These are phyloP conservation scores for Silurus aristotelis DNA, from an alignment of 2,797 vertebrate genomes.

Conservation along the genomic window DNA sequence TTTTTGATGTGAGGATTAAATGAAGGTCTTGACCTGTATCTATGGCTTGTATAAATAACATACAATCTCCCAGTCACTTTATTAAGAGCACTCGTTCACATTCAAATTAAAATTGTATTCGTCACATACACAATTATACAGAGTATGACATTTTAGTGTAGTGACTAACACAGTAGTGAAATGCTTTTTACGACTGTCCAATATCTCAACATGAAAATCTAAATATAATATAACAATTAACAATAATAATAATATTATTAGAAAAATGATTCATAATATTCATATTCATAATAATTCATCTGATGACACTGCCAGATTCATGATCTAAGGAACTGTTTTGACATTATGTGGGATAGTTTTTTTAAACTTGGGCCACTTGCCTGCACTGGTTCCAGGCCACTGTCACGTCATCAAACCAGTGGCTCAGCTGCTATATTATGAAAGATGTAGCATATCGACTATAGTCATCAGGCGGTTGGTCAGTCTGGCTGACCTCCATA, in stretches of 20 bases:
- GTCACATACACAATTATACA: no score
- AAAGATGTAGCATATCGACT: background rate
- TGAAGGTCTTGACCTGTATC: background rate
- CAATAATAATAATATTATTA: no score
- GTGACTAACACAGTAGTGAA: no score
- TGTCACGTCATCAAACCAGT: background rate
- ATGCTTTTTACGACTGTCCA: no score
- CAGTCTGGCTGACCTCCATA: background rate
- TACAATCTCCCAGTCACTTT: no score
- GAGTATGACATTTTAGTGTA: no score
- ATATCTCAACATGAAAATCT: no score
- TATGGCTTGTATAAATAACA: background rate
- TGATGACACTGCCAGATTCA: background rate
- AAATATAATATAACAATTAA: no score
- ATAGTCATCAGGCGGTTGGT: background rate
- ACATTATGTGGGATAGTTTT: background rate
- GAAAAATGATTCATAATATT: no score
- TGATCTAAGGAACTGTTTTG: background rate
- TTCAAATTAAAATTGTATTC: no score
- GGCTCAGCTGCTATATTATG: constrained; percentile 6
- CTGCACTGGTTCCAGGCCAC: background rate
- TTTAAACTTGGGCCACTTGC: background rate
- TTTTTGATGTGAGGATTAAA: background rate
- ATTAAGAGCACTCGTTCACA: no score
- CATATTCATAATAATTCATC: background rate